phyloP scores from a whole-genome alignment of 2,113 vertebrate genomes.

The Heptranchias perlo region DNA sequence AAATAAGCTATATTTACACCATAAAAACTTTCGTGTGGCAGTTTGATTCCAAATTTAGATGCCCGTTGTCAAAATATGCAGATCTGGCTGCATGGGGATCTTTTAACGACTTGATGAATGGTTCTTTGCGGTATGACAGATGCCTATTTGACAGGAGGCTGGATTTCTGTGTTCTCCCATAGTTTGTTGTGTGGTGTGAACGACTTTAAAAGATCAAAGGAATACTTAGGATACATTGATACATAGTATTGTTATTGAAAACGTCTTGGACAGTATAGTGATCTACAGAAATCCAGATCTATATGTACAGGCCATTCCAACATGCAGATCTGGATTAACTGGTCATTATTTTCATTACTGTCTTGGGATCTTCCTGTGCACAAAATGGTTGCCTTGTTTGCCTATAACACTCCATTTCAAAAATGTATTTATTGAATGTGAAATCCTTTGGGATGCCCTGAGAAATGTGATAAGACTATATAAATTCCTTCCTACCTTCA shows the following conservation, averaged over 20 bases:
- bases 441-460: not conserved
- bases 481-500: conserved; percentile 37
- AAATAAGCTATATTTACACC: not conserved
- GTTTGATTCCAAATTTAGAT: not conserved
- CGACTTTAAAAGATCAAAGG: not conserved
- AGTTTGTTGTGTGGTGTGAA: not conserved
- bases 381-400: not conserved
- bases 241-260: not conserved
- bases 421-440: not conserved
- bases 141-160: not conserved
- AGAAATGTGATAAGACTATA: not conserved
- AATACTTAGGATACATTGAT: not conserved
- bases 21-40: not conserved
- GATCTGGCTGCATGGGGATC: not conserved
- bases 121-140: not conserved
- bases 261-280: not conserved
- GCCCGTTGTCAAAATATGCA: not conserved
- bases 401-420: not conserved
- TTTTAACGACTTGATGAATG: not conserved
- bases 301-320: not conserved
- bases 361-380: not conserved
- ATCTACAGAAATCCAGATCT: not conserved
- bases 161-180: not conserved
- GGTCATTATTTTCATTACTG: not conserved
- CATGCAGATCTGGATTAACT: not conserved